Evolutionary conservation across 2,888 invertebrate species (phyloP).

Genomic region (Drosophila fulvimacula): DNA sequence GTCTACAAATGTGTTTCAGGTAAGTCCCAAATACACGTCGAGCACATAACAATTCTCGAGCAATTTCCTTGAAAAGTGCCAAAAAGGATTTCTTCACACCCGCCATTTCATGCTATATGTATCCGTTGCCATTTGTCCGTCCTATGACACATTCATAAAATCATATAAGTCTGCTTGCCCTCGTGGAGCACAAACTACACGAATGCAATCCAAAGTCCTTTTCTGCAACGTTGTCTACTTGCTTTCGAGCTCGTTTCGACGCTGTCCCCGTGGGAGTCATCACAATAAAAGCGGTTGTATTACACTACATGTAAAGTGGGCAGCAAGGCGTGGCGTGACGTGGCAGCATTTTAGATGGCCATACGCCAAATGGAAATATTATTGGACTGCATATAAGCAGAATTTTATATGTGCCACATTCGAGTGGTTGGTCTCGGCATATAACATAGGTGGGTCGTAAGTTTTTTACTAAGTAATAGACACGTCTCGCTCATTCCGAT

Average conservation of each 20-base stretch:
- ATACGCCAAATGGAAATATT: conserved; percentile 81
- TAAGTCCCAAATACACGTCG: conserved; percentile 57
- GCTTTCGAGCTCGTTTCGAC: conserved; percentile 34
- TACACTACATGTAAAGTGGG: conserved; percentile 35
- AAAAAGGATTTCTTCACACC: conserved; percentile 72
- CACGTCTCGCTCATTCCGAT: conserved; percentile 37
- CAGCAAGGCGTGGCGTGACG: conserved; percentile 22
- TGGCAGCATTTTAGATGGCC: conserved; percentile 40
- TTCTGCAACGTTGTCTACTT: conserved; percentile 33
- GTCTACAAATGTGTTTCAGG: conserved; percentile 17
- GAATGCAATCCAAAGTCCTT: conserved; percentile 39
- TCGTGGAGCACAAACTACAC: conserved; percentile 2
- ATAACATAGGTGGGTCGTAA: conserved; percentile 5
- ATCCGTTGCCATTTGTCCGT: conserved; percentile 15
- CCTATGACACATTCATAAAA: conserved; percentile 64
- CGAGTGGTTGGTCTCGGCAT: conserved; percentile 17
- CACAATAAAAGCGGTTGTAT: conserved; percentile 67
- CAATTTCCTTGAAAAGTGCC: conserved; percentile 64
- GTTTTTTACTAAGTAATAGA: conserved; percentile 40
- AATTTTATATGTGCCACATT: conserved; percentile 69
- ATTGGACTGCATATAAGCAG: conserved; percentile 76
- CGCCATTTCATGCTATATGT: neutral
- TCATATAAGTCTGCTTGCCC: conserved; percentile 54
- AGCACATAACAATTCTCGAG: conserved; percentile 68
- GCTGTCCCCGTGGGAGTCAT: conserved; percentile 60